Conservation (phyloP, 2,888 invertebrate species). For the Cheilosia variabilis region DNA sequence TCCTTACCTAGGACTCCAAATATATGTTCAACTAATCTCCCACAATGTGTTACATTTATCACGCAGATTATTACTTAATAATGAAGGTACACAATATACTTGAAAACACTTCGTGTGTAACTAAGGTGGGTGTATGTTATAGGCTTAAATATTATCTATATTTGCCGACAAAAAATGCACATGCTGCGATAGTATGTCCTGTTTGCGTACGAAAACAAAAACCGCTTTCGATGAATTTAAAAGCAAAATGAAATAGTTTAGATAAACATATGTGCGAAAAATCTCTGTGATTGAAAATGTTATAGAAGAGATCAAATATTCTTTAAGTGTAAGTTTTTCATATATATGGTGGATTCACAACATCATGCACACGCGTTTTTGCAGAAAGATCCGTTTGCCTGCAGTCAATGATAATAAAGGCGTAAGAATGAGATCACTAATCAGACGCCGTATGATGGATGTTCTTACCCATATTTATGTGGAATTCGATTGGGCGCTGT, state of each 20-base stretch:
- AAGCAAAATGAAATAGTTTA: neutral
- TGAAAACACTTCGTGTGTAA: neutral
- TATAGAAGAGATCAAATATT: too few relatives aligned
- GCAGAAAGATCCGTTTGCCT: too few relatives aligned
- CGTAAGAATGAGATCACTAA: too few relatives aligned
- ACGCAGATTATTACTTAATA: neutral
- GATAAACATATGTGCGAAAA: neutral
- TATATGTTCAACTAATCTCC: neutral
- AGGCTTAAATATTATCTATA: neutral
- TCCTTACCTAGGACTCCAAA: neutral
- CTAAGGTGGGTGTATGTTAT: neutral
- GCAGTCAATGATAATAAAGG: too few relatives aligned
- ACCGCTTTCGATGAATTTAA: neutral
- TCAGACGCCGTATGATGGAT: too few relatives aligned
- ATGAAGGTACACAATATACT: neutral
- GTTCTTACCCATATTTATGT: too few relatives aligned
- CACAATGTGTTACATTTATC: neutral
- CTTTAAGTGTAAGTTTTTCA: too few relatives aligned
- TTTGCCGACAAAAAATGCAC: conserved; percentile 12
- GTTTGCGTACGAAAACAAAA: neutral
- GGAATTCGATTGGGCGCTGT: too few relatives aligned
- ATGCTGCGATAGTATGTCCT: neutral
- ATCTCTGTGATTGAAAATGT: too few relatives aligned
- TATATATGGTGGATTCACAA: too few relatives aligned
- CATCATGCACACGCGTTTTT: too few relatives aligned